Conservation (phyloP, 1,140 invertebrate species). For the Neodiprion virginianus region DNA sequence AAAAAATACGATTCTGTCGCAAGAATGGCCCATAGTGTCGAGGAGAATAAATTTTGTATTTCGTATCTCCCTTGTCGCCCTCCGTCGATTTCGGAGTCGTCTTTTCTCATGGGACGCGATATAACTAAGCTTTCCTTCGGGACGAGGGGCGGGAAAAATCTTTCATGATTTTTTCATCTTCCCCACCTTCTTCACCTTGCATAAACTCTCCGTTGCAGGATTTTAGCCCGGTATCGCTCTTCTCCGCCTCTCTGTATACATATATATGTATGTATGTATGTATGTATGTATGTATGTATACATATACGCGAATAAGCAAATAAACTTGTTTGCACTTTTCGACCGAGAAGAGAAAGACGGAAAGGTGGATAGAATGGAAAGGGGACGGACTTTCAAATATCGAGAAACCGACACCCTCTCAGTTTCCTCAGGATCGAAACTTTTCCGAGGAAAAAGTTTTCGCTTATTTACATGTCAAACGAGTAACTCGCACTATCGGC, state of each 20-base stretch:
- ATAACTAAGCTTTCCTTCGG: slow-evolving; percentile 15
- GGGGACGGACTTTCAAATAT: not conserved
- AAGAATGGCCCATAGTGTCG: not conserved
- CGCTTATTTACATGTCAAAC: too few relatives aligned
- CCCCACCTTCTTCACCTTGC: not conserved
- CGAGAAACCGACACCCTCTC: not conserved
- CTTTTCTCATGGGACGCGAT: not conserved
- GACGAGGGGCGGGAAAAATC: not conserved
- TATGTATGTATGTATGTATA: too few relatives aligned
- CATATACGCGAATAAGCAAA: not conserved
- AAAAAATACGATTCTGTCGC: not conserved
- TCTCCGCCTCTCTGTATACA: not conserved
- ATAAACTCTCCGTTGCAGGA: not conserved
- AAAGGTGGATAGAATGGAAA: too few relatives aligned
- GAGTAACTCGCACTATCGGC: too few relatives aligned
- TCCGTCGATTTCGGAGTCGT: not conserved
- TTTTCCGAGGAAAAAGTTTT: too few relatives aligned
- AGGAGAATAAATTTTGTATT: slow-evolving; percentile 7
- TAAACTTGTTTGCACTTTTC: not conserved
- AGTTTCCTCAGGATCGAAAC: not conserved
- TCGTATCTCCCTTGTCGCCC: not conserved
- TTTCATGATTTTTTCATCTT: not conserved
- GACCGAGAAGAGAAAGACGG: too few relatives aligned
- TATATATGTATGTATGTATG: not conserved
- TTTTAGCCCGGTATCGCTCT: not conserved